A percentile compares a stretch with the other conserved stretches of the same genome.
Evolutionary conservation across 2,888 invertebrate genomes (phyloP).

Genomic region (Fragum whitleyi): DNA sequence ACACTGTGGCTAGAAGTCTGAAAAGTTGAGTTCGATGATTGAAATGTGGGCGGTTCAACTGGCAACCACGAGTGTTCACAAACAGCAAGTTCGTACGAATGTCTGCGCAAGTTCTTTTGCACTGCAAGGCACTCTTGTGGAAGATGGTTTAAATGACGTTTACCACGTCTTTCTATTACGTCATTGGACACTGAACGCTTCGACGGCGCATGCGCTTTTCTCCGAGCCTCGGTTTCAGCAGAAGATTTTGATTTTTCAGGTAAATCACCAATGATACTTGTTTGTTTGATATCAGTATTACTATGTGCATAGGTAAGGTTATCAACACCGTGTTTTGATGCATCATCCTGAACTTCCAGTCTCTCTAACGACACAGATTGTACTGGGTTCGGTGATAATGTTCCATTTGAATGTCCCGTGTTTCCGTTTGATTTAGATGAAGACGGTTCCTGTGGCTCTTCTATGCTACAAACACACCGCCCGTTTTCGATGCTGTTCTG

Average conservation of each 20-base stretch:
- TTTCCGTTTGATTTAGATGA: constrained; percentile 1
- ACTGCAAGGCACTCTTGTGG: constrained; percentile 53
- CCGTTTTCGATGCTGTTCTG: constrained; percentile 27
- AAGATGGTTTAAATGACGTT: constrained; percentile 35
- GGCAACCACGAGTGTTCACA: constrained; percentile 60
- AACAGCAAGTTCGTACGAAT: constrained; percentile 64
- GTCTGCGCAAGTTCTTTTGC: constrained; percentile 51
- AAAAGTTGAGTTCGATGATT: constrained; percentile 34
- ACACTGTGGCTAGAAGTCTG: constrained; percentile 41
- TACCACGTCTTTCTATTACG: constrained; percentile 2
- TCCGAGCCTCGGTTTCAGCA: constrained; percentile 1
- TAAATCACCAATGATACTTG: neutral
- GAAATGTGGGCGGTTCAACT: constrained; percentile 38
- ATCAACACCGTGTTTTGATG: constrained; percentile 43
- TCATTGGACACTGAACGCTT: constrained; percentile 17
- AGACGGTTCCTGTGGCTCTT: constrained; percentile 23
- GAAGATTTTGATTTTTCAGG: constrained; percentile 38
- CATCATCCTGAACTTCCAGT: neutral
- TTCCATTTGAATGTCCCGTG: neutral
- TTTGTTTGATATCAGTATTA: constrained; percentile 37
- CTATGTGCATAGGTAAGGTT: constrained; percentile 55
- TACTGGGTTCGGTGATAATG: neutral
- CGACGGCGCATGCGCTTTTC: constrained; percentile 17
- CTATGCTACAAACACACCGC: constrained; percentile 28
- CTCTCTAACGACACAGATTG: neutral